These are phyloP conservation scores for Taphrorychus bicolor DNA, from an alignment of 2,888 invertebrate species.

Conservation along the genomic window DNA sequence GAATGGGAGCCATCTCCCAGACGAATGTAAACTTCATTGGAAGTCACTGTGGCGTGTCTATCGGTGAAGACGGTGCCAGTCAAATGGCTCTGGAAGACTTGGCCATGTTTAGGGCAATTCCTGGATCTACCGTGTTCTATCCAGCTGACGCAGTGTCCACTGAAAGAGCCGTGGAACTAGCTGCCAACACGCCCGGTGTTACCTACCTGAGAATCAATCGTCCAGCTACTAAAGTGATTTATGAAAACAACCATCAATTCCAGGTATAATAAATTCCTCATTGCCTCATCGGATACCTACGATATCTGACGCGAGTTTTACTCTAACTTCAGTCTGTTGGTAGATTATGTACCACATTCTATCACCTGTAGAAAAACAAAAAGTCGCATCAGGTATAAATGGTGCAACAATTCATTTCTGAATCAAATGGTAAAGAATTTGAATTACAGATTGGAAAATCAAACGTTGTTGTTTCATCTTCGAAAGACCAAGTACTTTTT, in stretches of 20 bases:
- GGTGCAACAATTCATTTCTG: no score
- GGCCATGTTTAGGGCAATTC: slow-evolving; percentile 91
- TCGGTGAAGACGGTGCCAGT: slow-evolving; percentile 98
- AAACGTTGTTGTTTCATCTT: slow-evolving; percentile 76
- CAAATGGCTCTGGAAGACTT: slow-evolving; percentile 99
- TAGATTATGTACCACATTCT: no score
- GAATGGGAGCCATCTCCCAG: slow-evolving; percentile 99
- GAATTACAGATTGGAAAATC: slow-evolving; percentile 69
- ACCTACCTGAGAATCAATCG: slow-evolving; percentile 96
- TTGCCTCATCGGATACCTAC: no score
- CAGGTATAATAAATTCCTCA: no score
- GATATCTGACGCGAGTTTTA: no score
- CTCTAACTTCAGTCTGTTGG: no score
- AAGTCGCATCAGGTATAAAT: no score
- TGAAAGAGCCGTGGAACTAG: slow-evolving; percentile 93
- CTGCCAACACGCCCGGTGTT: slow-evolving; percentile 87
- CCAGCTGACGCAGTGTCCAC: slow-evolving; percentile 91
- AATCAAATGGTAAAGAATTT: no score
- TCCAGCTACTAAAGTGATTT: slow-evolving; percentile 86
- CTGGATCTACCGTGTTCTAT: slow-evolving; percentile 80
- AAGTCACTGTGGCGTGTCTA: slow-evolving; percentile 96
- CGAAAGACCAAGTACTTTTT: slow-evolving; percentile 78
- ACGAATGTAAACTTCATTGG: slow-evolving; percentile 95
- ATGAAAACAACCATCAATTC: slow-evolving; percentile 83
- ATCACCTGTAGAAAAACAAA: no score